phyloP scores from a whole-genome alignment of 2,888 invertebrate species.

The Thymelicus sylvestris region DNA sequence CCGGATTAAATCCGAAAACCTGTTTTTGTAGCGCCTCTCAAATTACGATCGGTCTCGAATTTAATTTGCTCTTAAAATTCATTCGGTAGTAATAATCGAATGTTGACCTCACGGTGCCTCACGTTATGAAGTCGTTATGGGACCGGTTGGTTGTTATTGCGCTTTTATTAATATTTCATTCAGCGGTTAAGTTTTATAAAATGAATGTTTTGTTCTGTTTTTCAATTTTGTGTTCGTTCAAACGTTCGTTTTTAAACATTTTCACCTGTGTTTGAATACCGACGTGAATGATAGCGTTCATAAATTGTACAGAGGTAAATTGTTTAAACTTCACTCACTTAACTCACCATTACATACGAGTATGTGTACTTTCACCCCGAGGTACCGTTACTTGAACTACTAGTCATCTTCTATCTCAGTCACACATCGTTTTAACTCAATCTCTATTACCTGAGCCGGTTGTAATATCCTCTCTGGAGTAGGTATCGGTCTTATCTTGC shows the following conservation, averaged over 20 bases:
- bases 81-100: conserved; percentile 35
- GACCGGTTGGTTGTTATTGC: conserved; percentile 32
- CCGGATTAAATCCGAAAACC: conserved; percentile 39
- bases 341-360: conserved; percentile 34
- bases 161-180: conserved; percentile 30
- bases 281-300: conserved; percentile 11
- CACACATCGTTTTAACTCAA: conserved; percentile 52
- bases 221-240: background rate
- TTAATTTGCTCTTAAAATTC: conserved; percentile 33
- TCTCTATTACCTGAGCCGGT: conserved; percentile 61
- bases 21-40: conserved; percentile 32
- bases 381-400: conserved; percentile 69
- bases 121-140: conserved; percentile 32
- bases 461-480: conserved; percentile 52
- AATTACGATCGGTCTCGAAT: conserved; percentile 34
- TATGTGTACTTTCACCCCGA: conserved; percentile 75
- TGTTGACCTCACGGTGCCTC: conserved; percentile 37
- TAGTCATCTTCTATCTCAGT: conserved; percentile 55
- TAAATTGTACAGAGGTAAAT: conserved; percentile 27
- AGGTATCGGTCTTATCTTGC: conserved; percentile 56
- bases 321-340: conserved; percentile 32
- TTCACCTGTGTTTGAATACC: background rate
- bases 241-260: background rate
- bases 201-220: conserved; percentile 1
- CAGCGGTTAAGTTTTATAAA: background rate